Evolutionary conservation across 2,888 invertebrate genomes (phyloP).

Genomic region (Druceiella hillmani): DNA sequence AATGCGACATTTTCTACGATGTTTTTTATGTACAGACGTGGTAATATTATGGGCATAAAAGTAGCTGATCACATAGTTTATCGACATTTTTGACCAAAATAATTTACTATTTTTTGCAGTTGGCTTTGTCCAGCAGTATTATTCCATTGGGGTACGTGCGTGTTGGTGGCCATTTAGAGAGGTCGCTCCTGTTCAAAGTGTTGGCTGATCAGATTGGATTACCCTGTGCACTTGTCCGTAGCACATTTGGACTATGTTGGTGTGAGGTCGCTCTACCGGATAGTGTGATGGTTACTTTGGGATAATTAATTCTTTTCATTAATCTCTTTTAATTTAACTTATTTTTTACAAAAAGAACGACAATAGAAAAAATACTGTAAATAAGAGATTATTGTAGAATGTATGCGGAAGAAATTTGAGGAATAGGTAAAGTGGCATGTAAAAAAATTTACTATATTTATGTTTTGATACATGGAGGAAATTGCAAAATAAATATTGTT

Average conservation of each 20-base stretch:
- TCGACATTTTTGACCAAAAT: neutral
- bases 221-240: constrained; percentile 54
- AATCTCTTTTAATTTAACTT: too few relatives aligned
- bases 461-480: too few relatives aligned
- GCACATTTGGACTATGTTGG: constrained; percentile 54
- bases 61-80: neutral
- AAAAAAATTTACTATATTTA: too few relatives aligned
- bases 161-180: constrained; percentile 55
- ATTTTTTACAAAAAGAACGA: too few relatives aligned
- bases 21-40: too few relatives aligned
- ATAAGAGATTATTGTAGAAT: too few relatives aligned
- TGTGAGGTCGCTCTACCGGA: constrained; percentile 58
- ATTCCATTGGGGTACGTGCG: constrained; percentile 54
- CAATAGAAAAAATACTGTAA: too few relatives aligned
- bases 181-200: constrained; percentile 60
- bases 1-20: too few relatives aligned
- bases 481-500: too few relatives aligned
- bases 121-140: constrained; percentile 37
- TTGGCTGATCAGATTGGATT: constrained; percentile 58
- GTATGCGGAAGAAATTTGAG: too few relatives aligned
- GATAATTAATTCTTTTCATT: neutral
- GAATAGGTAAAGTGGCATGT: too few relatives aligned
- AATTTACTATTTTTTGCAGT: constrained; percentile 23
- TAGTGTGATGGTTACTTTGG: constrained; percentile 29
- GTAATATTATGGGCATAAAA: neutral